Evolutionary conservation across 1,140 invertebrate species (phyloP).

Genomic region (Meloidogyne chitwoodi): DNA sequence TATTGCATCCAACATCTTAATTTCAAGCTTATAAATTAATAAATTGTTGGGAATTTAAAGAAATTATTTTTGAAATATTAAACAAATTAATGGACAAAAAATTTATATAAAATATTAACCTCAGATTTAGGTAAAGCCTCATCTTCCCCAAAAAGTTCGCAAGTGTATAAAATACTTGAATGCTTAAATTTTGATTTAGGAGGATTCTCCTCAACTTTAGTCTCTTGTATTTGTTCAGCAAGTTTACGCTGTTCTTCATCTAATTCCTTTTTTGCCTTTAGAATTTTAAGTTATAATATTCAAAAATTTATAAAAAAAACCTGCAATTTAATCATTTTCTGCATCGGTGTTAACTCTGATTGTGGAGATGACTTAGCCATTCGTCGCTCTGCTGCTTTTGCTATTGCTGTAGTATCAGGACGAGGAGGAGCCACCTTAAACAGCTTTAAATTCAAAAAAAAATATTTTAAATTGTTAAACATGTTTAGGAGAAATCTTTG

Average conservation of each 20-base stretch:
- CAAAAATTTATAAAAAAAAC: neutral
- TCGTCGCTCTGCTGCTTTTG: constrained; percentile 14
- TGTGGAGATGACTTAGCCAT: neutral
- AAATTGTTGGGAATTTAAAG: neutral
- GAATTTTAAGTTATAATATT: constrained; percentile 8
- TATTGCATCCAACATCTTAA: constrained; percentile 33
- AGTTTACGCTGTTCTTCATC: constrained; percentile 35
- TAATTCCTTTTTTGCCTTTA: constrained; percentile 38
- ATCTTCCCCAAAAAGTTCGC: constrained; percentile 41
- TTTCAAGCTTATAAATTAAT: neutral
- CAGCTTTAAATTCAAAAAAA: neutral
- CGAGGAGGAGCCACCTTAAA: neutral
- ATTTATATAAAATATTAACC: constrained; percentile 5
- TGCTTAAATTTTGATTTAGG: constrained; percentile 12
- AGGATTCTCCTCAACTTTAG: neutral
- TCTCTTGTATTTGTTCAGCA: neutral
- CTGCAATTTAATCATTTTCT: constrained; percentile 28
- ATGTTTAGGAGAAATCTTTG: neutral
- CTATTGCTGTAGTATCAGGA: neutral
- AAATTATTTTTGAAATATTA: neutral
- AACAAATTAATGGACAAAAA: no score
- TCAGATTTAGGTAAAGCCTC: constrained; percentile 37
- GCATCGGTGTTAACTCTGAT: constrained; percentile 14
- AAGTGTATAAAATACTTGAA: constrained; percentile 37
- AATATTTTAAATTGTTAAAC: neutral